Percentiles rank a stretch among this genome's conserved stretches.
phyloP scores from a whole-genome alignment of 2,888 invertebrate species.

The Stenurella melanura region DNA sequence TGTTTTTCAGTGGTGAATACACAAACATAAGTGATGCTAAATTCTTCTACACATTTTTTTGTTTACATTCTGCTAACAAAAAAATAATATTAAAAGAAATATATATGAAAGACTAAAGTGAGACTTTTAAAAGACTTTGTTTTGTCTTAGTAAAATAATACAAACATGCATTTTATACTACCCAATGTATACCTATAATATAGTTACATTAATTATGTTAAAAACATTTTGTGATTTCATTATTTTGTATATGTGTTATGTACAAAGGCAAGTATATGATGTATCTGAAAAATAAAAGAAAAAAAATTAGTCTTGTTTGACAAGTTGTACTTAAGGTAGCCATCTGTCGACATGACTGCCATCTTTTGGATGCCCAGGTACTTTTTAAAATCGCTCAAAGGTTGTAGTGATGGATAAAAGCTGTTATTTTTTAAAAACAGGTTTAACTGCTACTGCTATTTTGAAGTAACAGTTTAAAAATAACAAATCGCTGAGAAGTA shows the following conservation, averaged over 20 bases:
- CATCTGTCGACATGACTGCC: too few relatives aligned
- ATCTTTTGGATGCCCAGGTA: too few relatives aligned
- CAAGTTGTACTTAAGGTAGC: neutral
- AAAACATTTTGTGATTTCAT: constrained; percentile 21
- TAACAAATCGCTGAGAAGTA: too few relatives aligned
- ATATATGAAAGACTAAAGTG: constrained; percentile 53
- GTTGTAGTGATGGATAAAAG: too few relatives aligned
- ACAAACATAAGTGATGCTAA: neutral
- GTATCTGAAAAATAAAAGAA: constrained; percentile 47
- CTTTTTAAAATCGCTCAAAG: too few relatives aligned
- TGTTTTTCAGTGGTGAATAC: neutral
- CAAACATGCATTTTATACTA: constrained; percentile 43
- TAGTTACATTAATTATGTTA: constrained; percentile 17
- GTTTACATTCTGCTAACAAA: neutral
- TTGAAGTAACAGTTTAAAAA: too few relatives aligned
- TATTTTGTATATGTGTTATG: constrained; percentile 44
- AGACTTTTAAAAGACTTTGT: constrained; percentile 41
- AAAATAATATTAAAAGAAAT: constrained; percentile 12
- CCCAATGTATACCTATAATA: constrained; percentile 42
- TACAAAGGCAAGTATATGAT: constrained; percentile 56
- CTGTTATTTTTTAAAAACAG: too few relatives aligned
- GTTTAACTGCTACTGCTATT: too few relatives aligned
- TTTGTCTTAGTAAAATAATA: constrained; percentile 36
- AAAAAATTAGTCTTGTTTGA: constrained; percentile 1
- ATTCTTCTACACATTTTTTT: neutral